phyloP scores from a whole-genome alignment of 2,888 invertebrate genomes.

The Sinelater perroti region DNA sequence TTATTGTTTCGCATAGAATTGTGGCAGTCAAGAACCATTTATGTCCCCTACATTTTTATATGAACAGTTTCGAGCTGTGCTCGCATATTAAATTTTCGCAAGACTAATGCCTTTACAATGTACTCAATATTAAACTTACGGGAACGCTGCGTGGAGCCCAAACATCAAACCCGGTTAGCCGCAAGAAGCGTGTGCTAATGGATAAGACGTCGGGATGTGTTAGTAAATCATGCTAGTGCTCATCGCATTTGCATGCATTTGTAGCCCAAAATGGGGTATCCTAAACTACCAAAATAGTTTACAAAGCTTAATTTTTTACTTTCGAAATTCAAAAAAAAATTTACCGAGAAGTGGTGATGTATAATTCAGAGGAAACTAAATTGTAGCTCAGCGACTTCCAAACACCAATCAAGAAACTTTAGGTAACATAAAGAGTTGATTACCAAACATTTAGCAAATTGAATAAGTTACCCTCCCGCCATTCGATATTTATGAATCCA shows the following conservation, averaged over 20 bases:
- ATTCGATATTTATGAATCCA: constrained; percentile 36
- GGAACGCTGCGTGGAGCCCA: constrained; percentile 6
- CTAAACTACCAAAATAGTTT: too few species aligned
- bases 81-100: too few species aligned
- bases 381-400: too few species aligned
- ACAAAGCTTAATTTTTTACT: too few species aligned
- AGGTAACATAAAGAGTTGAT: constrained; percentile 21
- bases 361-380: too few species aligned
- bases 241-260: constrained; percentile 27
- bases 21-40: too few species aligned
- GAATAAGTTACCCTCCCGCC: constrained; percentile 23
- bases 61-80: too few species aligned
- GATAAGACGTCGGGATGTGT: constrained; percentile 27
- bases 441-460: constrained; percentile 26
- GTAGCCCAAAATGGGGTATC: constrained; percentile 4
- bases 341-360: too few species aligned
- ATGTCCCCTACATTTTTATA: too few species aligned
- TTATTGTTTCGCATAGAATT: too few species aligned
- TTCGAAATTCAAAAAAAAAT: too few species aligned
- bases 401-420: constrained; percentile 14
- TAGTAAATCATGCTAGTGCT: constrained; percentile 18
- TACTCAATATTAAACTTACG: constrained; percentile 14
- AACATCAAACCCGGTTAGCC: constrained; percentile 24
- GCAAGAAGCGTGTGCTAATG: constrained; percentile 28
- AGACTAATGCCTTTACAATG: too few species aligned